Percentiles rank a stretch among this genome's conserved stretches.
Conservation (phyloP, 2,797 vertebrate species). For the Mastacembelus armatus region DNA sequence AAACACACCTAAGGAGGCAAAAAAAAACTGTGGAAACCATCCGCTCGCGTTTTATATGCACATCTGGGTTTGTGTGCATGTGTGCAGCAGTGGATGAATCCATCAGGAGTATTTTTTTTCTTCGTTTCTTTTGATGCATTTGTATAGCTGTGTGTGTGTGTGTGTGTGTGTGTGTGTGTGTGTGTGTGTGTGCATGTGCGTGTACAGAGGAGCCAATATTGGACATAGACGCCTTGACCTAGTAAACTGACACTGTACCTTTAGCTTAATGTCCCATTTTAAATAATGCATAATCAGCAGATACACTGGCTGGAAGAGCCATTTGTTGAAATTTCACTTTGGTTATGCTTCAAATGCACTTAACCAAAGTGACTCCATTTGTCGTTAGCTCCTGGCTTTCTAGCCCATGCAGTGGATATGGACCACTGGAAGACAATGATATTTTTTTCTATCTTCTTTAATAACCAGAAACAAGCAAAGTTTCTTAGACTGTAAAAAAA, state of each 20-base stretch:
- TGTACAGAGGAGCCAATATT: slow-evolving; percentile 21
- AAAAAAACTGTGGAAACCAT: slow-evolving; percentile 51
- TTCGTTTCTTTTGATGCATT: not conserved
- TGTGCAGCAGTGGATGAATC: slow-evolving; percentile 36
- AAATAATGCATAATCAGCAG: slow-evolving; percentile 59
- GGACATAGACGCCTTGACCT: slow-evolving; percentile 46
- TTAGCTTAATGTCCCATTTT: slow-evolving; percentile 59
- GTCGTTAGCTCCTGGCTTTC: slow-evolving; percentile 42
- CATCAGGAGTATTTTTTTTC: slow-evolving; percentile 15
- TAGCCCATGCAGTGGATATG: slow-evolving; percentile 32
- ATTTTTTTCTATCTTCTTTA: slow-evolving; percentile 35
- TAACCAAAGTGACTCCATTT: slow-evolving; percentile 42
- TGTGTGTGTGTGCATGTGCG: slow-evolving; percentile 3
- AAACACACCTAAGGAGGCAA: slow-evolving; percentile 64
- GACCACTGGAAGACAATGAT: slow-evolving; percentile 27
- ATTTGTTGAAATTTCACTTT: slow-evolving; percentile 36
- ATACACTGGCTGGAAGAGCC: slow-evolving; percentile 22
- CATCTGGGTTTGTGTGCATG: slow-evolving; percentile 16
- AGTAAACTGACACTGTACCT: slow-evolving; percentile 53
- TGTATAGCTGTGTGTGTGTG: not conserved
- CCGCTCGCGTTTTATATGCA: slow-evolving; percentile 34
- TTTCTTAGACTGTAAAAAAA: slow-evolving; percentile 29
- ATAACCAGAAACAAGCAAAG: slow-evolving; percentile 37
- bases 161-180: not conserved
- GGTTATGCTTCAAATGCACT: slow-evolving; percentile 7